phyloP scores from a whole-genome alignment of 1,140 invertebrate genomes.

The Drosophila rufa region DNA sequence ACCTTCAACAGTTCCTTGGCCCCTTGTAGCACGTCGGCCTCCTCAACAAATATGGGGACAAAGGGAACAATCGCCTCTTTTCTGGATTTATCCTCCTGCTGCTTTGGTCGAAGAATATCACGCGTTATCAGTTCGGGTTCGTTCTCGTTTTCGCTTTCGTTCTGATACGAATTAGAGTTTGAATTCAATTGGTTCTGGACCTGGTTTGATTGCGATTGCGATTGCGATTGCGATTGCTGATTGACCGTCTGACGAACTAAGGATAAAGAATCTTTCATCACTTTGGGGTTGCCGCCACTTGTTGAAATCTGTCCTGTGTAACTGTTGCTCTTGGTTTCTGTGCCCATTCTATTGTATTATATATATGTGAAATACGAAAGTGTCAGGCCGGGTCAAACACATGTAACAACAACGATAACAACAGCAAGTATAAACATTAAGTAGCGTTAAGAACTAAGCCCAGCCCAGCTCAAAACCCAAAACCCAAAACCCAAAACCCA shows the following conservation, averaged over 20 bases:
- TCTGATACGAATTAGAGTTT: constrained; percentile 52
- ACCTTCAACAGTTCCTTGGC: constrained; percentile 86
- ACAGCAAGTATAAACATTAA: constrained; percentile 44
- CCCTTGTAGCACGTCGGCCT: constrained; percentile 86
- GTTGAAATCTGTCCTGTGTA: constrained; percentile 84
- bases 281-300: constrained; percentile 83
- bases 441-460: constrained; percentile 27
- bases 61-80: constrained; percentile 72
- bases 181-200: constrained; percentile 63
- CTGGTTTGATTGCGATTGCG: constrained; percentile 68
- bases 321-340: constrained; percentile 84
- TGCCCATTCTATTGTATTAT: constrained; percentile 84
- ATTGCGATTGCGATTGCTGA: constrained; percentile 74
- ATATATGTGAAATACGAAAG: constrained; percentile 79
- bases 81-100: constrained; percentile 42
- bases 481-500: neutral
- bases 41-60: constrained; percentile 86
- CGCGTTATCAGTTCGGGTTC: constrained; percentile 42
- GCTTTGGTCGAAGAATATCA: constrained; percentile 53
- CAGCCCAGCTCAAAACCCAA: constrained; percentile 6
- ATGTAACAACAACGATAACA: constrained; percentile 45
- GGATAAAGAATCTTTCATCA: constrained; percentile 83
- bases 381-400: constrained; percentile 78
- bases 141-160: constrained; percentile 40
- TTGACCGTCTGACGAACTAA: constrained; percentile 76